These are phyloP conservation scores for Limnodromus scolopaceus DNA, from an alignment of 2,797 vertebrate species.

Conservation along the genomic window DNA sequence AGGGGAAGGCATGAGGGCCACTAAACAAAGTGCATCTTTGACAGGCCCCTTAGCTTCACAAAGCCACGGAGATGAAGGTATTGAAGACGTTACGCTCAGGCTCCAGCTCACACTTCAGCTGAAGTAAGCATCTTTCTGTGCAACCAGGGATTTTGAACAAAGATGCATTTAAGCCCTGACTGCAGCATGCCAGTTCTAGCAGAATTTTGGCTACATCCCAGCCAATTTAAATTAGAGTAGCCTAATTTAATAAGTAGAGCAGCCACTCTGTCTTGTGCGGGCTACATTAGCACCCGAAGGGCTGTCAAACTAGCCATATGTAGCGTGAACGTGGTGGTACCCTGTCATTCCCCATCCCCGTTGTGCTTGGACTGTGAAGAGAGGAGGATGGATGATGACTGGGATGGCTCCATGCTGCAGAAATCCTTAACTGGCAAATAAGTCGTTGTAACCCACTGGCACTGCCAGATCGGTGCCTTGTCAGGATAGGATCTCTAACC, in stretches of 20 bases:
- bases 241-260: conserved; percentile 40
- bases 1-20: not conserved
- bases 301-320: not conserved
- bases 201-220: conserved; percentile 37
- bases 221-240: conserved; percentile 18
- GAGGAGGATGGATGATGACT: not conserved
- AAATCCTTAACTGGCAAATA: not conserved
- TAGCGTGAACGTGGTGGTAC: not conserved
- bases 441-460: not conserved
- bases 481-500: not conserved
- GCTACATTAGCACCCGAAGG: not conserved
- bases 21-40: not conserved
- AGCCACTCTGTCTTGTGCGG: not conserved
- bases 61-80: not conserved
- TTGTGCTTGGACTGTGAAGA: not conserved
- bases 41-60: not conserved
- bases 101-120: conserved; percentile 26
- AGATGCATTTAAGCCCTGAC: conserved; percentile 24
- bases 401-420: not conserved
- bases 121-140: not conserved
- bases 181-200: conserved; percentile 16
- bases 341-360: not conserved
- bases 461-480: not conserved
- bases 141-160: conserved; percentile 6
- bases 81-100: not conserved